Evolutionary conservation across 1,140 invertebrate genomes (phyloP), one percentile per base, ranked within the genome.

Genomic region (Lucilia sericata): DNA sequence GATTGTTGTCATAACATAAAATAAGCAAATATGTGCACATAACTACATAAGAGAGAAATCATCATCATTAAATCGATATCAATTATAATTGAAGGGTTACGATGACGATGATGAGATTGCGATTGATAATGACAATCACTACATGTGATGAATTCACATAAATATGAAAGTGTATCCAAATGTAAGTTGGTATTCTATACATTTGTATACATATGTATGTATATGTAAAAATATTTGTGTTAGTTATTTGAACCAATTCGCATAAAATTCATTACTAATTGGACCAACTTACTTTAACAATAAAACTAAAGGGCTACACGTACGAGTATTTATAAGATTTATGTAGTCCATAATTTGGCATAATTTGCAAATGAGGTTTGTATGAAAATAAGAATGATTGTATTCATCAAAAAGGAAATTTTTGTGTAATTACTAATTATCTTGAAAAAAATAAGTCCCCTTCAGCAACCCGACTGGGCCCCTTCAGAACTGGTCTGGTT

Each of bases 11-110:
- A 70, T 21, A 70, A 25, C 65, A 70, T 21, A 12, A 19, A 19
- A 25, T 70, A 70, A 10, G n/a, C 65, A 70, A 70, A 70, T 65
- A 19, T 49, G 49, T 9, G 49, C 13, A 49, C 49, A 49, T 55
- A 55, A 55, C 12, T 55, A 55, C 51, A 55, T 55, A 55, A 55
- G 51, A 55, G 17, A 55, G 51, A 55, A 55, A 70, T 70, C 65
- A 70, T 70, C 65, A 70, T 70, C 65, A 70, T 70, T 70, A 70
- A 70, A 70, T 70, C 65, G 65, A 70, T 70, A 70, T 70, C 65
- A 70, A 70, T 70, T 70, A 70, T 70, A 70, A 70, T 70, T 70
- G 65, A 70, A 70, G 65, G 65, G 65, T 70, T 70, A 25, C n/a
- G 65, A 70, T 25, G n/a, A 70, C 19, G 65, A 70, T 70, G 51